A percentile compares a stretch with the other conserved stretches of the same genome.
These are phyloP conservation scores for Trachemys scripta DNA, from an alignment of 2,113 vertebrate species.

Conservation along the genomic window DNA sequence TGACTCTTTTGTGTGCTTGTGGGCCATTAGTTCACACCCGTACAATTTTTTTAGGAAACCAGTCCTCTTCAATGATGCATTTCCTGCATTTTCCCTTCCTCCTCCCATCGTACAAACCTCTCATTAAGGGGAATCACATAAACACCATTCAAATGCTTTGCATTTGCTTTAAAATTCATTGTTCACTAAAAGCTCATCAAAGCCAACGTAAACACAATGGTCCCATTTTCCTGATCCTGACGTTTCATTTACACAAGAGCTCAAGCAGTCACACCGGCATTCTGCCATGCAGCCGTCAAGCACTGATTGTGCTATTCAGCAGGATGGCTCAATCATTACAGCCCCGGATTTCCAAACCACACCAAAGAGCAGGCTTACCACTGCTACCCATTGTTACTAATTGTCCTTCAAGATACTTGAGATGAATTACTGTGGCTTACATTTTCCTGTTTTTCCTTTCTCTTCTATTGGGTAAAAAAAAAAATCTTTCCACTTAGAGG, in stretches of 20 bases:
- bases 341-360: constrained; percentile 67
- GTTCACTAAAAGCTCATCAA: constrained; percentile 67
- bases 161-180: constrained; percentile 23
- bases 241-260: constrained; percentile 68
- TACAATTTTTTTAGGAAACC: not conserved
- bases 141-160: constrained; percentile 48
- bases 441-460: constrained; percentile 65
- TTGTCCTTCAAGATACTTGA: constrained; percentile 79
- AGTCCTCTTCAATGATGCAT: not conserved
- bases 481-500: constrained; percentile 65
- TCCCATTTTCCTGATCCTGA: constrained; percentile 58
- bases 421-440: constrained; percentile 70
- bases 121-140: constrained; percentile 22
- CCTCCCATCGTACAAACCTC: not conserved
- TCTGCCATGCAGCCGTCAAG: constrained; percentile 63
- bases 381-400: constrained; percentile 73
- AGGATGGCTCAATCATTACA: constrained; percentile 76
- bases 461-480: constrained; percentile 31
- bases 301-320: constrained; percentile 74
- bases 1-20: not conserved
- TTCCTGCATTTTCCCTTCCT: not conserved
- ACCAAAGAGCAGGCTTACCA: constrained; percentile 72
- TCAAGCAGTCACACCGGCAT: constrained; percentile 24
- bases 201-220: constrained; percentile 61
- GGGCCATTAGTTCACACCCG: not conserved